Evolutionary conservation across 2,888 invertebrate genomes (phyloP).

Genomic region (Drosophila hamatofila): DNA sequence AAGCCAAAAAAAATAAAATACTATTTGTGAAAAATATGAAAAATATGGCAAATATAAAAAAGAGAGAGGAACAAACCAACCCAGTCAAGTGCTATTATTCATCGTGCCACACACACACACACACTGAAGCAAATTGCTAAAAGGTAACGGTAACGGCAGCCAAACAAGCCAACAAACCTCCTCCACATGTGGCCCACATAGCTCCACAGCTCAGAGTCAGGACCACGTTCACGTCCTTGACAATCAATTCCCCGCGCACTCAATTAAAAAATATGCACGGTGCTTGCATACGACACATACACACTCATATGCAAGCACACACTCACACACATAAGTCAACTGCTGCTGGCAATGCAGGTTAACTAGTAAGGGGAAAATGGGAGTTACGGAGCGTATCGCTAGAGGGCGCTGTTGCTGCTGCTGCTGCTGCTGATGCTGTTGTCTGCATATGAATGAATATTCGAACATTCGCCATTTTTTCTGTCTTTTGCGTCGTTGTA

Average conservation of each 20-base stretch:
- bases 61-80: constrained; percentile 53
- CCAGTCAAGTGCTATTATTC: constrained; percentile 78
- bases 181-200: constrained; percentile 49
- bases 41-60: constrained; percentile 26
- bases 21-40: constrained; percentile 14
- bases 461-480: constrained; percentile 68
- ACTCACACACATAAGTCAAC: constrained; percentile 62
- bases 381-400: constrained; percentile 19
- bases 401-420: constrained; percentile 37
- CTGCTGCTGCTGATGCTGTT: constrained; percentile 49
- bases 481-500: constrained; percentile 12
- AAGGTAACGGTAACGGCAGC: constrained; percentile 70
- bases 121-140: constrained; percentile 64
- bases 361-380: constrained; percentile 39
- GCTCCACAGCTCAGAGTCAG: constrained; percentile 52
- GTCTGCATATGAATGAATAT: constrained; percentile 80
- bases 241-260: constrained; percentile 80
- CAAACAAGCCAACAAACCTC: constrained; percentile 60
- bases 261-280: constrained; percentile 79
- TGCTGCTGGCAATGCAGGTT: constrained; percentile 65
- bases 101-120: constrained; percentile 54
- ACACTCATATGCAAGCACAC: constrained; percentile 32
- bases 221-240: constrained; percentile 76
- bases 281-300: constrained; percentile 64
- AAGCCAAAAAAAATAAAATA: constrained; percentile 25